Evolutionary conservation across 2,888 invertebrate genomes (phyloP), one percentile per base, ranked within the genome.

Genomic region (Eudasyphora cyanicolor): DNA sequence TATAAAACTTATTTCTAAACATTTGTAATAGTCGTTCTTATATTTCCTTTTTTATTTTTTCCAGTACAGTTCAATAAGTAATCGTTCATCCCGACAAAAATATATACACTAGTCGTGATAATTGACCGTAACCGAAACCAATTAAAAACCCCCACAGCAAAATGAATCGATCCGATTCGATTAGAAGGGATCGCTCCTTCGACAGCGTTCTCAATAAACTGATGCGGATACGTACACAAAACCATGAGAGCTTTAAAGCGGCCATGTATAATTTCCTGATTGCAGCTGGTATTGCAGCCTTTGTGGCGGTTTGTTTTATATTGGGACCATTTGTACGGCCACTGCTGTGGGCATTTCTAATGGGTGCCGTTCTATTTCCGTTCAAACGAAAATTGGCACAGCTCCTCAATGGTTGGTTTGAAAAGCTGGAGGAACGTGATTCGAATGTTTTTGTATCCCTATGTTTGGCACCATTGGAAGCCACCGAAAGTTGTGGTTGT

Each of bases 311-410:
- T 7, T 98, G 96, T 91, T 94, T 97, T 85, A 96, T 97, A 86
- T 93, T 98, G 35, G 96, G 97, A 88, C 98, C 98, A 0, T 99
- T 98, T 92, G 95, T 99, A 42, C 96, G 97, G 87, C 98, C 99
- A 0, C 92, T 99, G 75, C 94, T 99, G 87, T 99, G 99, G 99
- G 98, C 99, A 0, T 93, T 98, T 78, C 93, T 99, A 38, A 97
- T 98, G 88, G 99, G 99, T n/a, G 98, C 98, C 0, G 96, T 98
- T 49, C 93, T 99, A n/a, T 98, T 98, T 92, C 99, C 99, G 0
- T 96, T 98, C 89, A 99, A 99, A 92, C 94, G 96, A 83, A 95
- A 94, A 77, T 92, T 98, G 60, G 95, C 97, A 0, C 95, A 95
- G 82, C 93, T 94, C 82, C 93, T 97, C 24, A 95, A 96, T 87